Evolutionary conservation across 2,888 invertebrate genomes (phyloP), one percentile per base, ranked within the genome.

Genomic region (Metallyticus violacea): DNA sequence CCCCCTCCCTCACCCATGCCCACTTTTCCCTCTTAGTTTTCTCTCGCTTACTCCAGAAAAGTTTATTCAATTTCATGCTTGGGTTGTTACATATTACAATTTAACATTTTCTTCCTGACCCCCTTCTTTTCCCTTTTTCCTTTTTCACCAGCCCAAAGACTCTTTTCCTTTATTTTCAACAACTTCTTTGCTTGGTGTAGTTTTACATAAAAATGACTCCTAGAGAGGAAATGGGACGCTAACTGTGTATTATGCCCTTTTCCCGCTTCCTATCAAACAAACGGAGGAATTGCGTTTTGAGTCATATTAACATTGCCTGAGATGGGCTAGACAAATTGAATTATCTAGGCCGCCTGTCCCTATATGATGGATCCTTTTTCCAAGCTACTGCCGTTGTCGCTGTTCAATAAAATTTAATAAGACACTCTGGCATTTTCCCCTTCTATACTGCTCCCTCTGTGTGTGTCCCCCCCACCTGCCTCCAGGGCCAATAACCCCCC

Each of bases 11-110:
- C 28, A 76, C 77, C n/a, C 25, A 6, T n/a, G n/a, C n/a, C n/a
- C n/a, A n/a, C n/a, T n/a, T n/a, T n/a, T n/a, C n/a, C n/a, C n/a
- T n/a, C n/a, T n/a, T n/a, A n/a, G n/a, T n/a, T 83, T 77, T 77
- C 83, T 83, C 83, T 83, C 85, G 85, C 79, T 85, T 85, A 79
- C 85, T 85, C 29, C 82, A 82, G 40, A 86, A 79, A 86, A 88
- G 89, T 91, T 91, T 90, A 91, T 91, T 91, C 90, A 91, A 91
- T 91, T 91, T 91, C 90, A 91, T 90, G 91, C 90, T 89, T 89
- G 90, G 90, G 89, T 90, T 90, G 89, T 89, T 89, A 88, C 89
- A 89, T 90, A 90, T 90, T 90, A 90, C 89, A 89, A 90, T 90
- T 90, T 90, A 90, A 85, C 86, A 87, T 87, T 88, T 88, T 87